Conservation (phyloP, 2,888 invertebrate genomes). For the Acronicta alni region DNA sequence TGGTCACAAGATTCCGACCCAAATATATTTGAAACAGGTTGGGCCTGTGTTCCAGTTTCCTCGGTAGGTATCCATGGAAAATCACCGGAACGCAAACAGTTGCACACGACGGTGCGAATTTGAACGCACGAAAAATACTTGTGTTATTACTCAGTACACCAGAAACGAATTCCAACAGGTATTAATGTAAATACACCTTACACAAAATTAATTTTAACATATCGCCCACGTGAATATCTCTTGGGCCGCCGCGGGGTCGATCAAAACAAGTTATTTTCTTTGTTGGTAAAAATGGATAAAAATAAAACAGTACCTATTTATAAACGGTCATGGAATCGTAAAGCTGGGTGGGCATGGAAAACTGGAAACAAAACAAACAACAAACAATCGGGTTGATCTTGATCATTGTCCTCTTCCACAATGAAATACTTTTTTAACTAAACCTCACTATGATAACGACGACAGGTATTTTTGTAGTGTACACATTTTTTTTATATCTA, state of each 20-base stretch:
- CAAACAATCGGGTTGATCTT: too few species aligned
- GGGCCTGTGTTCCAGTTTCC: neutral
- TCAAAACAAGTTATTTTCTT: slow-evolving; percentile 72
- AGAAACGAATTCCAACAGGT: slow-evolving; percentile 78
- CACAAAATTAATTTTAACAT: slow-evolving; percentile 70
- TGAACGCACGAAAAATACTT: slow-evolving; percentile 68
- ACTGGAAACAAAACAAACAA: too few species aligned
- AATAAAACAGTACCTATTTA: slow-evolving; percentile 46
- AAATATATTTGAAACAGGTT: neutral
- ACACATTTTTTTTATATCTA: too few species aligned
- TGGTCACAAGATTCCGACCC: too few species aligned
- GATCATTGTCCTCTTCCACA: too few species aligned
- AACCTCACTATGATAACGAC: too few species aligned
- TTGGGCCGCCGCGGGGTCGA: slow-evolving; percentile 50
- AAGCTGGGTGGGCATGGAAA: slow-evolving; percentile 16
- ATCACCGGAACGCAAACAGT: slow-evolving; percentile 39
- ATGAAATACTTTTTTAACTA: too few species aligned
- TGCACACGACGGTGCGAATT: slow-evolving; percentile 61
- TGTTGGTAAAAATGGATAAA: slow-evolving; percentile 54
- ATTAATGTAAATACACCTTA: slow-evolving; percentile 74
- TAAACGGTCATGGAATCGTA: slow-evolving; percentile 51
- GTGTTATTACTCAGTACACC: slow-evolving; percentile 79
- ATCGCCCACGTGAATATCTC: slow-evolving; percentile 68
- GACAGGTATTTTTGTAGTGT: too few species aligned
- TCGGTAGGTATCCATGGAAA: slow-evolving; percentile 37